Evolutionary conservation across 2,113 vertebrate species (phyloP).

Genomic region (Smithornis capensis): DNA sequence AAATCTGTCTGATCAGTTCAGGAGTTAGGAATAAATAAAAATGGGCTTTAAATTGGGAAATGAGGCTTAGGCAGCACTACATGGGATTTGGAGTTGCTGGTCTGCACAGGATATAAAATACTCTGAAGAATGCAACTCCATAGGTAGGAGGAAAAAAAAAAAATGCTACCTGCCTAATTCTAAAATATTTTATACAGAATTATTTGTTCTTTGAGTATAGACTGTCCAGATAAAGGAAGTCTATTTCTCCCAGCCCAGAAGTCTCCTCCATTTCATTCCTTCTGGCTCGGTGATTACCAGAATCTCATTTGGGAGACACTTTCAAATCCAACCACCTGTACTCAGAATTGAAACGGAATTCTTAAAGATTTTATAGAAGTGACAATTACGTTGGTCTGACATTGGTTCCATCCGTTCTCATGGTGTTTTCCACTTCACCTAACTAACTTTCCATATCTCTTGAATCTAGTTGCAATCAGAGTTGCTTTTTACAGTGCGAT

Average conservation of each 20-base stretch:
- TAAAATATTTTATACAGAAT: background rate
- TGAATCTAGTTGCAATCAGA: background rate
- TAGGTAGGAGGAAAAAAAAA: background rate
- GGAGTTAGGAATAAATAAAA: background rate
- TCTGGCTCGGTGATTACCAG: background rate
- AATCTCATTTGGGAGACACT: background rate
- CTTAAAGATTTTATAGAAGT: slow-evolving; percentile 27
- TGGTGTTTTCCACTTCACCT: slow-evolving; percentile 1
- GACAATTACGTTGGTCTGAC: background rate
- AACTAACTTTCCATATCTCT: background rate
- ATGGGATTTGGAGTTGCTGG: background rate
- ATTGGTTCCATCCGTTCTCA: background rate
- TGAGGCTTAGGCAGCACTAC: background rate
- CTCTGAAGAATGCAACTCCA: background rate
- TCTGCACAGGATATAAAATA: background rate
- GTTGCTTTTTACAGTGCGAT: slow-evolving; percentile 14
- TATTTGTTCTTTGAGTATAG: background rate
- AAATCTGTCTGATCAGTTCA: background rate
- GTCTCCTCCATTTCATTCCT: background rate
- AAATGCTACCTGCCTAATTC: no score
- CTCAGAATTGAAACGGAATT: background rate
- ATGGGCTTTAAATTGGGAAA: background rate
- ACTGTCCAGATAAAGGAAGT: background rate
- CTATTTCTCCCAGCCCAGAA: slow-evolving; percentile 3
- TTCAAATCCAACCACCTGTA: slow-evolving; percentile 6